Evolutionary conservation across 2,888 invertebrate genomes (phyloP), one percentile per base, ranked within the genome.

Genomic region (Eulithis testata): DNA sequence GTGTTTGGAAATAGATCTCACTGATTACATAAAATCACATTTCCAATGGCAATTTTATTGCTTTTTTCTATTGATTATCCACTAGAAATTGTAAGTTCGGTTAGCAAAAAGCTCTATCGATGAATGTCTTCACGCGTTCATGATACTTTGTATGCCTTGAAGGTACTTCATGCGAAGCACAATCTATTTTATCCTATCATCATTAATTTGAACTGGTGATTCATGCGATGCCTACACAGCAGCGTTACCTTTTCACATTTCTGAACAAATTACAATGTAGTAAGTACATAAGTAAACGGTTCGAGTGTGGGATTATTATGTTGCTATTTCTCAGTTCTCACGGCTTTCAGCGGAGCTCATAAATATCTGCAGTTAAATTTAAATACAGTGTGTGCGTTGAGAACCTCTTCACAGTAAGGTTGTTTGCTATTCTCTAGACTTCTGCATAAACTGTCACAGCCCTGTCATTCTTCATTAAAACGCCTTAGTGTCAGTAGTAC

Each of bases 321-420:
- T 57, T 21, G 37, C 52, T 44, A 11, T 60, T 43, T 66, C 58
- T 57, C 47, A 37, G 57, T 66, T 66, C 65, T 49, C 66, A 66
- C 63, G 60, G 52, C 43, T 63, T 63, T 63, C 63, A 63, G 51
- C 43, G 36, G 52, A 52, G 51, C 55, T 52, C 55, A 60, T 63
- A 63, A 49, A 66, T 60, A 60, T 52, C 54, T 56, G 63, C 44
- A 56, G 59, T 59, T 50, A 40, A 12, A 66, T 60, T 63, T 55
- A 21, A 63, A 62, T 66, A 58, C 57, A 60, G 54, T 62, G 36
- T 51, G 40, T 47, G 49, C 51, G 44, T 50, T 62, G 57, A 50
- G 61, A 65, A 44, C 43, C 44, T 58, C 49, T 65, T 65, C 57
- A n/a, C 43, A 54, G 57, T 58, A 61, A 53, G 12, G 36, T 53